Base-by-base conservation (phyloP, 2,113 vertebrate genomes). In the Stegastes partitus region DNA sequence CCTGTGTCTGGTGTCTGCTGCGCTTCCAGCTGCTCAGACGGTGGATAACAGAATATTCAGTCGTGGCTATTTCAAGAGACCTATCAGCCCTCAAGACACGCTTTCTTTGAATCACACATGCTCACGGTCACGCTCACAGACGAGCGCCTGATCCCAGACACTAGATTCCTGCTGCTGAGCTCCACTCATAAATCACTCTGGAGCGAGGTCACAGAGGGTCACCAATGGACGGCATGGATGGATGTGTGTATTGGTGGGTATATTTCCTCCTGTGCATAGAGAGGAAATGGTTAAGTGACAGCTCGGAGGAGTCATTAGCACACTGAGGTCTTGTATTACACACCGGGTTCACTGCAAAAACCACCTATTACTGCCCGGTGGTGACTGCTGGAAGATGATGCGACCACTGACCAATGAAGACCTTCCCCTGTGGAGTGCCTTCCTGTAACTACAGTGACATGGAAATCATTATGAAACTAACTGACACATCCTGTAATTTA, bases 261-360 rank as follows among this genome's bases (percentile, higher is more conserved):
- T 61, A 62, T 42, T 89, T 88, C 80, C 80, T 78, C 44, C 54
- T 54, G 56, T 78, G 74, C n/a, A 0, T 53, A 64, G 73, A 86
- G 45, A 85, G 90, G 91, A 91, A 90, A 90, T 91, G 80, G 88
- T 83, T 90, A 91, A 88, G 80, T 89, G 91, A 92, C 88, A 90
- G 88, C 87, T 78, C 21, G 14, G 58, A 89, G 76, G 87, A 84
- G 85, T 89, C 88, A 90, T 92, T 91, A 89, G 85, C 75, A 75
- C 67, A 69, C 54, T 28, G 51, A 47, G 69, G 74, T 86, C 77
- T 91, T 89, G 75, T 79, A 88, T 92, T 91, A 90, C 88, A 80
- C 56, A 72, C 62, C 0, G 11, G 28, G 28, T 78, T 81, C 22
- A 76, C n/a, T 15, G 28, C 66, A 75, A 54, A 58, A 68, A 63